Evolutionary conservation across 1,140 invertebrate species (phyloP).

Genomic region (Forficula auricularia): DNA sequence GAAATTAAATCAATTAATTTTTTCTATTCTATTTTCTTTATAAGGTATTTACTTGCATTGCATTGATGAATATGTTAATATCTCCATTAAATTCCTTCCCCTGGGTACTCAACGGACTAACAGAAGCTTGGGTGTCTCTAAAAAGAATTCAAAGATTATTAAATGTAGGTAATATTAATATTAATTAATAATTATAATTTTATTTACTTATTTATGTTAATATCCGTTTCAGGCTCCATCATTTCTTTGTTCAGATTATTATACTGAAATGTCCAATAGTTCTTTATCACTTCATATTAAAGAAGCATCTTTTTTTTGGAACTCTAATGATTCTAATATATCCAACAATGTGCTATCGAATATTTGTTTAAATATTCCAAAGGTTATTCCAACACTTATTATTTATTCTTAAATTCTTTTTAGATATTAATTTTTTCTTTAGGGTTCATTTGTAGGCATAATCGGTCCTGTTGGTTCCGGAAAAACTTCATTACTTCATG

Average conservation of each 20-base stretch:
- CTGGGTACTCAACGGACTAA: conserved; percentile 92
- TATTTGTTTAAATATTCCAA: conserved; percentile 7
- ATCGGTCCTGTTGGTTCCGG: conserved; percentile 57
- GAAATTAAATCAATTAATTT: not conserved
- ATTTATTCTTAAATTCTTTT: not conserved
- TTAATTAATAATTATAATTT: no score
- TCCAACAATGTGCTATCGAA: conserved; percentile 11
- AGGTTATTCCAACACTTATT: no score
- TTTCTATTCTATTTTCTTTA: conserved; percentile 11
- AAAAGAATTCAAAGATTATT: conserved; percentile 62
- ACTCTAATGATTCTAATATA: no score
- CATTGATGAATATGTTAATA: conserved; percentile 91
- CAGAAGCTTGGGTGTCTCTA: conserved; percentile 82
- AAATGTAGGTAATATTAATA: conserved; percentile 33
- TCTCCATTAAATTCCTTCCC: conserved; percentile 91
- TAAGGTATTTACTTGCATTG: conserved; percentile 79
- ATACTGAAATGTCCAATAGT: not conserved
- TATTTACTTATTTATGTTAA: no score
- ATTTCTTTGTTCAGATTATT: no score
- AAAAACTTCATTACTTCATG: conserved; percentile 55
- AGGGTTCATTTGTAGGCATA: conserved; percentile 41
- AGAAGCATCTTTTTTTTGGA: not conserved
- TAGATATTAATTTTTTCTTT: conserved; percentile 1
- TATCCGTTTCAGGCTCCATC: no score
- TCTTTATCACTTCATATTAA: not conserved